A percentile compares a stretch with the other conserved stretches of the same genome.
Conservation (phyloP, 2,113 vertebrate genomes). For the Oreochromis spilurus region DNA sequence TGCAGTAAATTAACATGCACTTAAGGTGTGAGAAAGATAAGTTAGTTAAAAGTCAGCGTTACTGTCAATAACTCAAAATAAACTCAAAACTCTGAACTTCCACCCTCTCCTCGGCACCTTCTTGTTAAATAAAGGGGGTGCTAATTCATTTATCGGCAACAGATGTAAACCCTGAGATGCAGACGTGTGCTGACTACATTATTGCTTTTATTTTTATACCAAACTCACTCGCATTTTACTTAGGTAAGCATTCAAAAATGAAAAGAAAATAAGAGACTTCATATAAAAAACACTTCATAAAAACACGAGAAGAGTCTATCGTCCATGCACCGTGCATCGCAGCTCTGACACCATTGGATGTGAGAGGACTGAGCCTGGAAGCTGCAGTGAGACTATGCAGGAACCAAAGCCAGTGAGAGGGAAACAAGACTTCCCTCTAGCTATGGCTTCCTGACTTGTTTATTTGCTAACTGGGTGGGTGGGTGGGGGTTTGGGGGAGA, state of each 20-base stretch:
- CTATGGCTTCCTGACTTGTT: slow-evolving; percentile 77
- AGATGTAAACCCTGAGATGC: not conserved
- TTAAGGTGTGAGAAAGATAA: not conserved
- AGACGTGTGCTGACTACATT: not conserved
- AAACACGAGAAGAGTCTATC: not conserved
- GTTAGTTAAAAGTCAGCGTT: not conserved
- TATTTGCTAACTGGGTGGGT: slow-evolving; percentile 69
- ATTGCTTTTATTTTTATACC: not conserved
- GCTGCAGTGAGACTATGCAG: slow-evolving; percentile 21
- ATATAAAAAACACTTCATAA: not conserved
- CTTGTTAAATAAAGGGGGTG: not conserved
- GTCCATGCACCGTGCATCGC: not conserved
- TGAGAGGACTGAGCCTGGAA: not conserved
- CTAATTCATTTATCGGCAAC: not conserved
- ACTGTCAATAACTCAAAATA: not conserved
- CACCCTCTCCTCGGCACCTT: not conserved
- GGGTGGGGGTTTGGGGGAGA: slow-evolving; percentile 24
- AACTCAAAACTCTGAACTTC: not conserved
- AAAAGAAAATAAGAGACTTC: not conserved
- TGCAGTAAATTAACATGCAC: not conserved
- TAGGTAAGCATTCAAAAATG: not conserved
- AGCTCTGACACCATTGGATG: not conserved
- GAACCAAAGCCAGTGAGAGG: slow-evolving; percentile 48
- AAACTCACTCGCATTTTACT: not conserved
- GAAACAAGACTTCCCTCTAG: slow-evolving; percentile 69